These are phyloP conservation scores for Apaloderma vittatum DNA, from an alignment of 2,113 vertebrate genomes.

Conservation along the genomic window DNA sequence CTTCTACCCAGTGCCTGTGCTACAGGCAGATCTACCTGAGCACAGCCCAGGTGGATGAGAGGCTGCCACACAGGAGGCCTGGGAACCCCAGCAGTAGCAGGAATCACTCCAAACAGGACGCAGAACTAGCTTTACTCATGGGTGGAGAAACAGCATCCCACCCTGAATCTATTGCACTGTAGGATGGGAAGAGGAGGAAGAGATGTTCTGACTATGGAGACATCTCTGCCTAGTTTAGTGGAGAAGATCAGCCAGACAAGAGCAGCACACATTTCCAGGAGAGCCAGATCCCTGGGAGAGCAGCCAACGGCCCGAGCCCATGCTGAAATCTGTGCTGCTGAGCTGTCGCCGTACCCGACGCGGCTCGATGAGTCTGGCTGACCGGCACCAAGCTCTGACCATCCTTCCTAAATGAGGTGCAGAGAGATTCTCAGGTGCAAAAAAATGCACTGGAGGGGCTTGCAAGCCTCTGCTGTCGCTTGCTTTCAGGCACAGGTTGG, in stretches of 20 bases:
- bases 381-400: neutral
- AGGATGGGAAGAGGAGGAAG: neutral
- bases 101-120: neutral
- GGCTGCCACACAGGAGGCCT: neutral
- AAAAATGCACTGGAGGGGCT: neutral
- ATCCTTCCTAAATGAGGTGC: neutral
- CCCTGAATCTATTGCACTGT: neutral
- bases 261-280: neutral
- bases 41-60: neutral
- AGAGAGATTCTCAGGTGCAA: neutral
- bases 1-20: neutral
- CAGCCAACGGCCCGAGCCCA: accelerated
- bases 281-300: neutral
- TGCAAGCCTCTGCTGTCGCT: neutral
- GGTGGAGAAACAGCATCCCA: neutral
- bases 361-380: neutral
- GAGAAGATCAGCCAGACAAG: neutral
- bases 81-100: neutral
- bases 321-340: neutral
- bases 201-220: neutral
- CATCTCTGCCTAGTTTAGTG: neutral
- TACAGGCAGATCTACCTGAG: neutral
- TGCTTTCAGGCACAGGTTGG: neutral
- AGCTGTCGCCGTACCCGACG: accelerated
- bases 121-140: neutral